phyloP scores from a whole-genome alignment of 2,888 invertebrate genomes.

The Agrochola circellaris region DNA sequence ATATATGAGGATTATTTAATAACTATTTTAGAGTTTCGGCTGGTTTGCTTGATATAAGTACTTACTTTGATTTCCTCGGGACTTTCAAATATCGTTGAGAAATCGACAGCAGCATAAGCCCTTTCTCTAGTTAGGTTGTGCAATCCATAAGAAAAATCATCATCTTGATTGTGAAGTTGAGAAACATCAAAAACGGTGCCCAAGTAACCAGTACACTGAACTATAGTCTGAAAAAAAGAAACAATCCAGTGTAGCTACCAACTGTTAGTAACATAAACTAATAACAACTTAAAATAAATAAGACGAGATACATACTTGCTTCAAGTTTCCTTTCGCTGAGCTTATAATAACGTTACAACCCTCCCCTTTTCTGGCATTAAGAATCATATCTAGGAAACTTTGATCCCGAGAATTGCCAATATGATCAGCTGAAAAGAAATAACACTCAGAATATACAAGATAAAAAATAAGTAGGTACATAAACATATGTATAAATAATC shows the following conservation, averaged over 20 bases:
- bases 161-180: conserved; percentile 69
- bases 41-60: conserved; percentile 1
- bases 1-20: not conserved
- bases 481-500: not conserved
- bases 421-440: conserved; percentile 73
- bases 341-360: conserved; percentile 78
- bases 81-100: conserved; percentile 71
- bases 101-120: conserved; percentile 69
- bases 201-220: conserved; percentile 62
- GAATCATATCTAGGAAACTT: conserved; percentile 77
- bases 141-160: conserved; percentile 72
- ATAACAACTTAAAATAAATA: not conserved
- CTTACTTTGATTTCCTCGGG: conserved; percentile 69
- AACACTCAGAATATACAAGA: not conserved
- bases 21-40: too few species aligned
- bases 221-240: conserved; percentile 63
- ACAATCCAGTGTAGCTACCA: not conserved
- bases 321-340: conserved; percentile 72
- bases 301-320: conserved; percentile 71
- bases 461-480: not conserved
- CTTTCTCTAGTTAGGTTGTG: conserved; percentile 63
- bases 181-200: conserved; percentile 72
- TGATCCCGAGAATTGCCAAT: conserved; percentile 79
- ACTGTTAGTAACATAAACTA: not conserved
- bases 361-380: conserved; percentile 69